Base-by-base conservation (phyloP, 1,140 invertebrate genomes). In the Nasonia vitripennis region DNA sequence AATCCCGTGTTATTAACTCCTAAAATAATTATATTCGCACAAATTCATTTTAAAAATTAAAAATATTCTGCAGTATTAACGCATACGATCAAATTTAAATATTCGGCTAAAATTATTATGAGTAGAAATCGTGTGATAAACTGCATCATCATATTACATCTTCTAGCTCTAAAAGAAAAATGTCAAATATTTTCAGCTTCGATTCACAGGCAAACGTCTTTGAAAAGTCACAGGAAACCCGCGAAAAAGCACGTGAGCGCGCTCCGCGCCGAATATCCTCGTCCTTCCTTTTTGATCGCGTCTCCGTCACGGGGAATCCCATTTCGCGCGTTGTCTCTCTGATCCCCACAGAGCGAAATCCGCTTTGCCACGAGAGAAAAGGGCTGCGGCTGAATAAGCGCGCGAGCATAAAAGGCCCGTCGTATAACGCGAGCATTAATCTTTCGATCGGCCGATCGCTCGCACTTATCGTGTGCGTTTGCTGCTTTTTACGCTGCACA, bases 381-480 rank as follows among this genome's bases (percentile, higher is more conserved):
- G 17, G 14, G 17, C 12, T 17, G 51, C 2, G 51, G 17, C 12
- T 17, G 51, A 55, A 20, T 17, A 20, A 55, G 51, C 12, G 14
- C 12, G 51, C 12, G 51, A 55, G 51, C 41, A 55, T 55, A 55
- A 62, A 62, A 62, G 55, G 55, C 14, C 51, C 17, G 20, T 6
- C 14, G 55, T 62, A 75, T 75, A 75, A 75, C 73, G 5, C 0
- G 75, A 55, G 45, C 75, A 78, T 78, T 78, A 78, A 78, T 78
- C 75, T 78, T 78, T 23, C 45, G 45, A 78, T 78, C 75, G n/a
- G 27, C 48, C 75, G 75, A 55, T 55, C 48, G 75, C 75, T 48
- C 41, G 41, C 75, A 78, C 75, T 78, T 78, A 78, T 78, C 75
- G 41, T 37, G 41, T 45, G 73, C 23, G 70, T 14, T 34, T 17